Conservation (phyloP, 2,888 invertebrate genomes). For the Erebia aethiops region DNA sequence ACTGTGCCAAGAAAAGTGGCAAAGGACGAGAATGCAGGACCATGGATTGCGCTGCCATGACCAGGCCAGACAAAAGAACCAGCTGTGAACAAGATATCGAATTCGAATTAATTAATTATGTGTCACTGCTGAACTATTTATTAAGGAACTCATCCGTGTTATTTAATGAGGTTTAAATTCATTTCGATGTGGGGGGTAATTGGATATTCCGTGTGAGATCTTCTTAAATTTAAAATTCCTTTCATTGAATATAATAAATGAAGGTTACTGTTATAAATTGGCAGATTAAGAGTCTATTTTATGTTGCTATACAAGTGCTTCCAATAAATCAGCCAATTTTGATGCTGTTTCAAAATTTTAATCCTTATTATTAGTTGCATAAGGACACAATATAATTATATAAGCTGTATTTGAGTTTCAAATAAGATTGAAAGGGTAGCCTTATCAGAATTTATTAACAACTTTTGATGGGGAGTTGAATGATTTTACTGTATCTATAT, state of each 20-base stretch:
- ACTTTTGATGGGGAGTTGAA: constrained; percentile 13
- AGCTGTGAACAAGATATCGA: constrained; percentile 36
- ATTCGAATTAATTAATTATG: constrained; percentile 12
- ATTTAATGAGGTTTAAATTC: constrained; percentile 16
- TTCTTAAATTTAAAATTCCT: constrained; percentile 21
- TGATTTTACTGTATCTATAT: neutral
- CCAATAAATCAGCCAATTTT: neutral
- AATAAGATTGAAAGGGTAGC: constrained; percentile 19
- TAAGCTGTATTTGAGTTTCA: neutral
- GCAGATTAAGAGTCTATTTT: constrained; percentile 20
- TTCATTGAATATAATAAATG: constrained; percentile 25
- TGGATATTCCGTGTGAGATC: constrained; percentile 21
- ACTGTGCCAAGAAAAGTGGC: constrained; percentile 43
- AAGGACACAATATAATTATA: neutral
- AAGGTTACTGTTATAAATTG: constrained; percentile 18
- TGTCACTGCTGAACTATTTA: constrained; percentile 18
- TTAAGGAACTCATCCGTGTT: neutral
- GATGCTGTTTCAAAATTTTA: neutral
- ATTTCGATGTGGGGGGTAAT: constrained; percentile 23
- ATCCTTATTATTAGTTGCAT: neutral
- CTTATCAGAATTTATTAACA: neutral
- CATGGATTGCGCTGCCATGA: constrained; percentile 65
- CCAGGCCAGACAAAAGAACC: constrained; percentile 48
- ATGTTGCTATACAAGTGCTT: constrained; percentile 8
- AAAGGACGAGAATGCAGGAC: constrained; percentile 57